Evolutionary conservation across 1,140 invertebrate genomes (phyloP).

Genomic region (Eubasilissa regina): DNA sequence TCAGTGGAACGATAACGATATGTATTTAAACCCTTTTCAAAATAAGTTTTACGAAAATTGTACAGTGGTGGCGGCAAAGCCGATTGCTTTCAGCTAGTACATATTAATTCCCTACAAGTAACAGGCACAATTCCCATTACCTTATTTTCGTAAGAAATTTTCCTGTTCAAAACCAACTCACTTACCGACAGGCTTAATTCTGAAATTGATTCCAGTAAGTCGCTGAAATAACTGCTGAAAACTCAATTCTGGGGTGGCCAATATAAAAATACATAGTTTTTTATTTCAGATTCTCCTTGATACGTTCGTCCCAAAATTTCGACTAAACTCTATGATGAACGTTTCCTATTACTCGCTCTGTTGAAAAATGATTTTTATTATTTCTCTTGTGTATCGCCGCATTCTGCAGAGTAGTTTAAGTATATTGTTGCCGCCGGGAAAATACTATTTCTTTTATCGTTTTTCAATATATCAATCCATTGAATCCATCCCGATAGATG

Average conservation of each 20-base stretch:
- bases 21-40: no score
- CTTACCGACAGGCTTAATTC: no score
- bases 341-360: slow-evolving; percentile 9
- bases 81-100: no score
- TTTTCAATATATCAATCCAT: slow-evolving; percentile 24
- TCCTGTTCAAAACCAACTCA: no score
- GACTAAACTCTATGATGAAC: background rate
- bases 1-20: no score
- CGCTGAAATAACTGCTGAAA: background rate
- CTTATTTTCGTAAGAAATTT: no score
- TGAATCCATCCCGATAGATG: slow-evolving; percentile 16
- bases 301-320: slow-evolving; percentile 9
- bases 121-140: no score
- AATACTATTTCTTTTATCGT: slow-evolving; percentile 36
- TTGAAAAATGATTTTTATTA: slow-evolving; percentile 26
- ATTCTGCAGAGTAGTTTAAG: slow-evolving; percentile 10
- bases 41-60: no score
- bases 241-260: background rate
- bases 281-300: background rate
- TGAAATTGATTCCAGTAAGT: no score
- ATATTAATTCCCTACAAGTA: no score
- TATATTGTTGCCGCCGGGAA: slow-evolving; percentile 20
- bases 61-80: no score
- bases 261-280: background rate
- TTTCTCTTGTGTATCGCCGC: background rate